Evolutionary conservation across 2,888 invertebrate species (phyloP), one percentile per base, ranked within the genome.

Genomic region (Disparrhopalites patrizii): DNA sequence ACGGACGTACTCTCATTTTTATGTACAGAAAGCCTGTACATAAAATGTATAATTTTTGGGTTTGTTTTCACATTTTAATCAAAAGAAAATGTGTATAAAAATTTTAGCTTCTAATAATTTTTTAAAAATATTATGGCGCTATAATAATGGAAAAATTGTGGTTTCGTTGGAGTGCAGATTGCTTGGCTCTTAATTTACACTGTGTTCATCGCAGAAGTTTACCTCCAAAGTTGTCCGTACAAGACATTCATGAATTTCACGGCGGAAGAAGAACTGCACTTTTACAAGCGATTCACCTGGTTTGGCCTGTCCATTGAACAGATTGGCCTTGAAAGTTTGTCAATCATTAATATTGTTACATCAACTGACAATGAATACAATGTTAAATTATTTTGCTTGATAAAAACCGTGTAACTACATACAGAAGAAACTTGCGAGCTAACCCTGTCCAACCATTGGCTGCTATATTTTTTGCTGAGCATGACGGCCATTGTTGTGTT

Each of bases 151-250:
- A n/a, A n/a, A n/a, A n/a, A n/a, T n/a, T 62, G n/a, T 1, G 36
- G 52, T 62, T 62, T 25, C 62, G 54, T 54, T 52, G 52, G n/a
- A 52, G 54, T 55, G 1, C n/a, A 64, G 64, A 36, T 64, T n/a
- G 18, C 38, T 15, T 64, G 64, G 64, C 56, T 64, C 5, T 23
- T 64, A 1, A 27, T 64, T 4, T 64, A 64, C 50, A 64, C 64
- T 20, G 50, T 47, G 1, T 64, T 64, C 25, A 55, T 64, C 13
- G 55, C 64, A 2, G 43, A 50, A 31, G 56, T 64, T n/a, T 64
- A 56, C 20, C 47, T 55, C 4, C 56, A 56, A 40, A 40, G 36
- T 31, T 64, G 64, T 28, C 55, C 55, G 5, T 64, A 43, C 27
- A 10, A 20, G n/a, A 10, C 5, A 10, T 15, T 15, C 8, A 4